A percentile compares a stretch with the other conserved stretches of the same genome.
phyloP scores from a whole-genome alignment of 2,113 vertebrate species.

The Motacilla tschutschensis region DNA sequence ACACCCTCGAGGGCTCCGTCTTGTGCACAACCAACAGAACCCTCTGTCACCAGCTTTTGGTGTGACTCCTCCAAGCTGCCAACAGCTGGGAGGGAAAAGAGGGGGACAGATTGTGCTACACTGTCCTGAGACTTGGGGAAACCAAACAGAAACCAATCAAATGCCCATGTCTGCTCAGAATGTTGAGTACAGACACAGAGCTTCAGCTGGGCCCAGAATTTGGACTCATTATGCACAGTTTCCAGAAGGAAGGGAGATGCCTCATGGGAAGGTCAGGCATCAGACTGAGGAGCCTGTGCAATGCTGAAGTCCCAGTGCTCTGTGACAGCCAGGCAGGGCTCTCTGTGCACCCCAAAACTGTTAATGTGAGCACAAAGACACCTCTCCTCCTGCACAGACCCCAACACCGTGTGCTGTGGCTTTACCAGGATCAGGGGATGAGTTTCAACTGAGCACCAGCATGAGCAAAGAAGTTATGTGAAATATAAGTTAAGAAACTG shows the following conservation, averaged over 20 bases:
- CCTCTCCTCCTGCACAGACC: neutral
- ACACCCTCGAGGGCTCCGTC: neutral
- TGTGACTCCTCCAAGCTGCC: neutral
- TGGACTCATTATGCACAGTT: neutral
- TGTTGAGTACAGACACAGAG: fast-evolving
- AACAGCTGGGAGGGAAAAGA: neutral
- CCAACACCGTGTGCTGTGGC: fast-evolving
- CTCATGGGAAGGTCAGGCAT: neutral
- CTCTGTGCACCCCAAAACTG: fast-evolving
- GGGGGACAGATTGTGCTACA: neutral
- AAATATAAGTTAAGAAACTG: neutral
- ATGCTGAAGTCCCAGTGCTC: neutral
- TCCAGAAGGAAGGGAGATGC: neutral
- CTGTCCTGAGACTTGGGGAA: neutral
- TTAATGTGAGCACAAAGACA: fast-evolving
- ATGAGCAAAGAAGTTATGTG: fast-evolving
- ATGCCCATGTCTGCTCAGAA: neutral
- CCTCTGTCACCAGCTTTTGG: neutral
- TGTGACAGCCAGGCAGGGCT: neutral
- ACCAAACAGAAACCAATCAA: neutral
- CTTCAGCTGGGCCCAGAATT: neutral
- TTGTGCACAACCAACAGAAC: neutral
- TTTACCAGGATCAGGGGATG: neutral
- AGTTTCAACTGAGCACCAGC: fast-evolving
- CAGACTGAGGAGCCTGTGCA: neutral